Conservation (phyloP, 2,888 invertebrate genomes). For the Xanthorhoe designata region DNA sequence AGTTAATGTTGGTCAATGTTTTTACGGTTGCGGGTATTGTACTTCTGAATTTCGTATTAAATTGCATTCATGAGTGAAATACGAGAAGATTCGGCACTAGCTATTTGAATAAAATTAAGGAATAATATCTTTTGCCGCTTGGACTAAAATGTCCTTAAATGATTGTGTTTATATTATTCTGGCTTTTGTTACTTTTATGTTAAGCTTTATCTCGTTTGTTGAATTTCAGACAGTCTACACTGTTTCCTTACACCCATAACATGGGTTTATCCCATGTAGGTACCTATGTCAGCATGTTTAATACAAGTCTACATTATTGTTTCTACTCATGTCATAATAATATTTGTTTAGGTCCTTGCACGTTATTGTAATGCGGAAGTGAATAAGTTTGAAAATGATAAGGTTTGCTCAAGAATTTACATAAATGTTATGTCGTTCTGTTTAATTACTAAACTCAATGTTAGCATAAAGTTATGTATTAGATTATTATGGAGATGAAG, state of each 20-base stretch:
- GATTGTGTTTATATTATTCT: neutral
- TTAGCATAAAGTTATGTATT: conserved; percentile 24
- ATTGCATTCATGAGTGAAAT: conserved; percentile 36
- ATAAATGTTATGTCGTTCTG: conserved; percentile 10
- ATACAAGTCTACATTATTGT: neutral
- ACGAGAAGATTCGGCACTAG: neutral
- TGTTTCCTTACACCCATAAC: neutral
- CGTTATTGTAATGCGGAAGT: neutral
- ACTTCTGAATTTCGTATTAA: conserved; percentile 12
- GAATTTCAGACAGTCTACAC: neutral
- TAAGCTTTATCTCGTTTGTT: neutral
- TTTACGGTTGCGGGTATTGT: neutral
- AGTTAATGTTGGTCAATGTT: conserved; percentile 1
- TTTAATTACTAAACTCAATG: conserved; percentile 16
- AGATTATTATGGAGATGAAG: conserved; percentile 29
- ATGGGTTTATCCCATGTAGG: neutral
- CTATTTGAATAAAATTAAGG: conserved; percentile 11
- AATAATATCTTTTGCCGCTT: neutral
- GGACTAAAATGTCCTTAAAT: neutral
- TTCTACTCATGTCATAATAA: too few species aligned
- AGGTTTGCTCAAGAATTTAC: conserved; percentile 14
- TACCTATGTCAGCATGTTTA: neutral
- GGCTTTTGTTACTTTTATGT: neutral
- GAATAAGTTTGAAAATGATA: conserved; percentile 2
- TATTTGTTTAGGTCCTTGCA: neutral